Evolutionary conservation across 2,888 invertebrate species (phyloP), one percentile per base, ranked within the genome.

Genomic region (Philereme vetulata): DNA sequence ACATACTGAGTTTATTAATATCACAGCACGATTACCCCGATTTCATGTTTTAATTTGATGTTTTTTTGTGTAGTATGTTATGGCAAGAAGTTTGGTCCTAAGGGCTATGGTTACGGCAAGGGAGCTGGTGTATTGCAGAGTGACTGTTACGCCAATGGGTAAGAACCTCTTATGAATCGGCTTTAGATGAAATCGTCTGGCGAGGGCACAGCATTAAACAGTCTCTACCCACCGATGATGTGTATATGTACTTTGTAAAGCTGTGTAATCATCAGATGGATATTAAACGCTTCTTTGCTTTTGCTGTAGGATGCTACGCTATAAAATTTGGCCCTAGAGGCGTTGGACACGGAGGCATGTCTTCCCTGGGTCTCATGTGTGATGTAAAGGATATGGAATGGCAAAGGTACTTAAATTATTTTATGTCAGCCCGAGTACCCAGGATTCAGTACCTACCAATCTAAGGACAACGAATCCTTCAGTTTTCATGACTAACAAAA

Each of bases 21-120:
- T 53, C 64, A 65, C 49, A 64, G 72, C 75, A 73, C 66, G 74
- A 60, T 52, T 61, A 56, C 54, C 65, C 50, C 52, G 61, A 66
- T 70, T 67, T 70, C 57, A 76, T 68, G 71, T 75, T 75, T 72
- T 80, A 82, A 81, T 80, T 62, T 60, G 72, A 70, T 81, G 72
- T 86, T 86, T 86, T 84, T 84, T 76, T 86, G 85, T 86, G 60
- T 90, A 97, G 97, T 96, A 83, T 99, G 99, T 95, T 98, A 99
- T 94, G 97, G 96, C 86, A 97, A 98, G 95, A 97, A 96, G 94
- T 98, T 97, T 93, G 99, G 99, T 80, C 98, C 98, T 80, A 98
- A 97, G 93, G 98, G 98, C 90, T 98, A 98, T 91, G 98, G 98
- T 81, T 98, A 97, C 92, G 99, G 99, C 81, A 97, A 97, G 93